Conservation (phyloP, 2,113 vertebrate genomes). For the Lasiurus borealis region DNA sequence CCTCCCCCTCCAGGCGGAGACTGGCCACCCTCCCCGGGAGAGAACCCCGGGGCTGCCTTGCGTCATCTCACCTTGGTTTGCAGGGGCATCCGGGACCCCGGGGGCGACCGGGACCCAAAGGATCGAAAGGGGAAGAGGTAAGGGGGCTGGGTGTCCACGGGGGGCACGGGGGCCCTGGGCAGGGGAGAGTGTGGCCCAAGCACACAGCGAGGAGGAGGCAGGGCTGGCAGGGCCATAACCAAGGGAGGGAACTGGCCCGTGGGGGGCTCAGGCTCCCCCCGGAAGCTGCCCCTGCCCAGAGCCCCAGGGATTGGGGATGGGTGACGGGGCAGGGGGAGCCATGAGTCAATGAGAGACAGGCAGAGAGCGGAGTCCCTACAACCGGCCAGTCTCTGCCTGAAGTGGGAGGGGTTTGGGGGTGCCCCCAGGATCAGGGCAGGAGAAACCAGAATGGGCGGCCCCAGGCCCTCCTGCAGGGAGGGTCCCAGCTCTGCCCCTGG, state of each 20-base stretch:
- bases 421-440: too few relatives aligned
- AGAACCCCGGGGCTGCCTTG: conserved; percentile 77
- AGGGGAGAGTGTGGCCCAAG: not conserved
- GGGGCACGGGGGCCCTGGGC: not conserved
- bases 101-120: conserved; percentile 94
- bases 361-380: not conserved
- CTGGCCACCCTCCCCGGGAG: conserved; percentile 74
- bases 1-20: conserved; percentile 74
- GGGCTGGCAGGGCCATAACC: not conserved
- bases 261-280: not conserved
- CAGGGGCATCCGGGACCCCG: conserved; percentile 95
- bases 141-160: not conserved
- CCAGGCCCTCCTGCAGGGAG: too few relatives aligned
- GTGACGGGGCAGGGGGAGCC: too few relatives aligned
- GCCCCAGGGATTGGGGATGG: too few relatives aligned
- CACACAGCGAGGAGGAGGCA: not conserved
- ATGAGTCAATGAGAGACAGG: too few relatives aligned
- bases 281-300: too few relatives aligned
- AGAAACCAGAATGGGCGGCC: too few relatives aligned
- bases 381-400: too few relatives aligned
- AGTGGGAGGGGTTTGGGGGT: too few relatives aligned
- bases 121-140: conserved; percentile 97
- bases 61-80: conserved; percentile 83
- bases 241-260: not conserved
- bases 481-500: not conserved